These are phyloP conservation scores for Stegophylla sp. DNA, from an alignment of 2,888 invertebrate species.

Conservation along the genomic window DNA sequence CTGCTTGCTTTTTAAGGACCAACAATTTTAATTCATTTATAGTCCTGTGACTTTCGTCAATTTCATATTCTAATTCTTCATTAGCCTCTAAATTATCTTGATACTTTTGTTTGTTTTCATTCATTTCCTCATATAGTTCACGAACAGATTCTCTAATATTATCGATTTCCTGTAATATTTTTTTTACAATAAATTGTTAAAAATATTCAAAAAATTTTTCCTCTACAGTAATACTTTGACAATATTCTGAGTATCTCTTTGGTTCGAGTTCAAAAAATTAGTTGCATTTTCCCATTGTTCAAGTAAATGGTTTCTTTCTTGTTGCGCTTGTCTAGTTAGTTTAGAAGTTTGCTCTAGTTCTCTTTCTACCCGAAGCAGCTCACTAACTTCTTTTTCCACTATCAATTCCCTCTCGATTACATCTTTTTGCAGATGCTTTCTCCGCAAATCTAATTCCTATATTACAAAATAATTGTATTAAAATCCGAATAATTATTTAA, in stretches of 20 bases:
- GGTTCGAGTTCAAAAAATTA: conserved; percentile 60
- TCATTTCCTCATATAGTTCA: conserved; percentile 46
- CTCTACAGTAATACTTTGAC: conserved; percentile 41
- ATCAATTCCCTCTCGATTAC: conserved; percentile 66
- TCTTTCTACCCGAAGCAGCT: conserved; percentile 69
- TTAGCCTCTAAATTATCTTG: conserved; percentile 45
- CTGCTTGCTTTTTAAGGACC: conserved; percentile 3
- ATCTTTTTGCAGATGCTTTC: conserved; percentile 67
- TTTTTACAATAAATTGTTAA: background rate
- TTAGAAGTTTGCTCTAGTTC: conserved; percentile 68
- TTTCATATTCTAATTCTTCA: conserved; percentile 49
- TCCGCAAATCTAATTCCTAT: conserved; percentile 68
- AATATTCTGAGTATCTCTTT: conserved; percentile 56
- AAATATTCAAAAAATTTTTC: background rate
- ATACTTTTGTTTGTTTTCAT: conserved; percentile 47
- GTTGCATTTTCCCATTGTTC: conserved; percentile 61
- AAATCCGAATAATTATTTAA: background rate
- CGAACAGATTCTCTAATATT: conserved; percentile 36
- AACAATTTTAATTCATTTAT: conserved; percentile 48
- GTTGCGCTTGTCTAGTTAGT: conserved; percentile 67
- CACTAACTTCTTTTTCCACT: conserved; percentile 67
- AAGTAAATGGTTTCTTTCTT: conserved; percentile 65
- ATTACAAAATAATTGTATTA: conserved; percentile 25
- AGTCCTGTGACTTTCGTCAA: conserved; percentile 46
- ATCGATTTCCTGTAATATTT: conserved; percentile 49